Base-by-base conservation (phyloP, 37 sponge, comb jelly and placozoan genomes). In the Sycon ciliatum region DNA sequence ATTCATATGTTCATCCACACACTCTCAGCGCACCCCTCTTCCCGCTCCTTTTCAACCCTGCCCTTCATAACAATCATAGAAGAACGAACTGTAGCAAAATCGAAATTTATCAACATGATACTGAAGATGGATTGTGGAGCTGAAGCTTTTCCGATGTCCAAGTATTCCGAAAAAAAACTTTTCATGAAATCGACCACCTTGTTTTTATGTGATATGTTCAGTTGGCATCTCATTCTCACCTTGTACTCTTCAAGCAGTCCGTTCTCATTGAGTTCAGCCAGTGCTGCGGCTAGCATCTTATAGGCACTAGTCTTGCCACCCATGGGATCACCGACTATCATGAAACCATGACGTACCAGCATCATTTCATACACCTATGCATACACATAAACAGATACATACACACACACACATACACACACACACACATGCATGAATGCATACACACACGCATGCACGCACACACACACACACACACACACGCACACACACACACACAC, bases 301-400 rank as follows among this genome's bases (percentile, higher is more conserved):
- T 77, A 91, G 34, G 98, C 98, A n/a, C 80, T 77, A 7, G 87
- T 88, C 76, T 96, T 96, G 4, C 98, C 98, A 33, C 89, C 92
- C 89, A 96, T 81, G 24, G 89, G 78, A 13, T 91, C 98, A 0
- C 98, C 98, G 0, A 96, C 98, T 4, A 96, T 88, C 98, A 96
- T 96, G 77, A 96, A 96, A 7, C 98, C 98, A 57, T 96, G 98
- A 13, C 98, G 80, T 0, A 96, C 98, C 55, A 96, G 68, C 92
- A 96, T 96, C 98, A 96, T 96, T 83, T 96, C 98, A 63, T 91
- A 96, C 2, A 96, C 84, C 89, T 93, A 64, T 31, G 28, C 32
- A 42, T 13, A 42, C 13, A 18, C 13, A 42, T 13, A 42, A 42
- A 42, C 49, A 42, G 7, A 66, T 35, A n/a, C 16, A 32, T 34